Evolutionary conservation across 2,113 vertebrate species (phyloP).

Genomic region (Smithornis capensis): DNA sequence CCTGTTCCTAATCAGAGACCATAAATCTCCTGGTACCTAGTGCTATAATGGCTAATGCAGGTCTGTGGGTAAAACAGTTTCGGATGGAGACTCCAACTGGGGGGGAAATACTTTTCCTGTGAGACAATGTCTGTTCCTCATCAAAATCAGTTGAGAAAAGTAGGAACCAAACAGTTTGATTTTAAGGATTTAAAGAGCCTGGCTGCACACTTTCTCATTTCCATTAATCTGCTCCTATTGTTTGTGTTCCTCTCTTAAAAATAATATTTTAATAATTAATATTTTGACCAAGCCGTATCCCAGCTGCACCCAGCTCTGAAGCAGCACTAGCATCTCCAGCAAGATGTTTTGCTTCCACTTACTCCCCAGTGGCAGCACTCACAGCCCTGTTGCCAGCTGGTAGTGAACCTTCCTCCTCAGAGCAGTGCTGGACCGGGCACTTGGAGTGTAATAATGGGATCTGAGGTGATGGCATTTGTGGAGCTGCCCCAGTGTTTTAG

Average conservation of each 20-base stretch:
- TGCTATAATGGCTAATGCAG: constrained; percentile 34
- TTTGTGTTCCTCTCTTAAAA: neutral
- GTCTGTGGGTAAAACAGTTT: neutral
- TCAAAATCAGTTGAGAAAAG: constrained; percentile 53
- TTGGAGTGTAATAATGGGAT: neutral
- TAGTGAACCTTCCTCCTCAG: rapidly evolving
- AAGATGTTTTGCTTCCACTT: neutral
- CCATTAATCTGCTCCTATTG: neutral
- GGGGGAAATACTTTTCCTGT: constrained; percentile 58
- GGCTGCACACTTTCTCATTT: neutral
- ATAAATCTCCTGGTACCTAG: constrained; percentile 35
- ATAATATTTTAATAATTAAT: too few species aligned
- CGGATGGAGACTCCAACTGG: neutral
- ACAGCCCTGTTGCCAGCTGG: neutral
- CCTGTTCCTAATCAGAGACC: constrained; percentile 32
- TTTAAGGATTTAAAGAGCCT: neutral
- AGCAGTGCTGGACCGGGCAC: neutral
- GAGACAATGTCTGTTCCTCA: constrained; percentile 67
- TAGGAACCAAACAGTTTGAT: neutral
- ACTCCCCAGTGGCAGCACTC: neutral
- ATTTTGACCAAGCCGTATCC: neutral
- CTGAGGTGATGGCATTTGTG: neutral
- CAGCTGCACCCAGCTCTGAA: neutral
- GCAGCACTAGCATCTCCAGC: neutral
- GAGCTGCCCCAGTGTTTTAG: neutral